Conservation (phyloP, 37 sponge, comb jelly and placozoan genomes). For the Hormiphora californensis region DNA sequence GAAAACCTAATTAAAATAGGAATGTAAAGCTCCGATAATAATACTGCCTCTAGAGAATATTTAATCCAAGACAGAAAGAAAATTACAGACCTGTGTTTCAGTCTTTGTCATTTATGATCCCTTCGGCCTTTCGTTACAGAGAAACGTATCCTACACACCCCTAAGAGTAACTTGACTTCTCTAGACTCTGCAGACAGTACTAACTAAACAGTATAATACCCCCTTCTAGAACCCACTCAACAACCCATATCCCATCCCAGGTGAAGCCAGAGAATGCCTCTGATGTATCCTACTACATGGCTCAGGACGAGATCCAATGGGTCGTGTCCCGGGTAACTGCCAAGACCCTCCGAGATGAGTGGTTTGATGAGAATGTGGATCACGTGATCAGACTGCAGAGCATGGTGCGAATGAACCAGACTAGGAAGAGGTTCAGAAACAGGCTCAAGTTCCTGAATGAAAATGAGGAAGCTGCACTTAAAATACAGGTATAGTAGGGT, state of each 20-base stretch:
- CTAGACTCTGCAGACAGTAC: no score
- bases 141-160: no score
- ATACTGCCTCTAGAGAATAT: no score
- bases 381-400: slow-evolving; percentile 32
- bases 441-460: slow-evolving; percentile 70
- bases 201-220: no score
- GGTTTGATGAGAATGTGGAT: slow-evolving; percentile 45
- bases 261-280: slow-evolving; percentile 37
- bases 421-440: slow-evolving; percentile 59
- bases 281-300: slow-evolving; percentile 45
- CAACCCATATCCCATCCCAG: background rate
- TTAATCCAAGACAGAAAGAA: no score
- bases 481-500: slow-evolving; percentile 61
- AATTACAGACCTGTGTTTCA: no score
- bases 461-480: slow-evolving; percentile 63
- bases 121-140: no score
- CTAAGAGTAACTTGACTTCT: no score
- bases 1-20: no score
- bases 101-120: no score
- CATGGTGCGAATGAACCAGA: slow-evolving; percentile 25
- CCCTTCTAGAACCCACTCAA: background rate
- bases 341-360: slow-evolving; percentile 32
- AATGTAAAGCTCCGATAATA: no score
- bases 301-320: slow-evolving; percentile 54
- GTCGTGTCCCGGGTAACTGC: slow-evolving; percentile 39